Conservation (phyloP, 2,888 invertebrate genomes). For the Trachelus stipa region DNA sequence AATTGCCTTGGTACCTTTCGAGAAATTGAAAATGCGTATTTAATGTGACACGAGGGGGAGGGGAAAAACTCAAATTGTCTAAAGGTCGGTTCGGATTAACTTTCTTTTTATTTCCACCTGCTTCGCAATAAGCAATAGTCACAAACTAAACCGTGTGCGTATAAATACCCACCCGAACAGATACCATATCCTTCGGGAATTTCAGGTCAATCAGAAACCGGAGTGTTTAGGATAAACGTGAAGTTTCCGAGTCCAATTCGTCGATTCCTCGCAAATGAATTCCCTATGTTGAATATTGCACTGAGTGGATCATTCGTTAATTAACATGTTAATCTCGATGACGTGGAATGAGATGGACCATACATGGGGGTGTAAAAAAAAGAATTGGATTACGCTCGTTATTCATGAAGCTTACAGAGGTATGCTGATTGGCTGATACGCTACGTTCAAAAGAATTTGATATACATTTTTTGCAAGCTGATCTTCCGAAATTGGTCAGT, state of each 20-base stretch:
- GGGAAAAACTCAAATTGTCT: not conserved
- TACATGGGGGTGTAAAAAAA: not conserved
- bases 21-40: no score
- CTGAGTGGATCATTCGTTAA: not conserved
- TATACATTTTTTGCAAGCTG: not conserved
- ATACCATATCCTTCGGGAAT: no score
- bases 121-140: no score
- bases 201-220: no score
- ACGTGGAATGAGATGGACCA: not conserved
- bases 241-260: no score
- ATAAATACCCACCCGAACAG: no score
- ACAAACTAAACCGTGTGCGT: no score
- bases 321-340: not conserved
- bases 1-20: no score
- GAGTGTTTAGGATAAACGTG: no score
- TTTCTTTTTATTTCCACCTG: no score
- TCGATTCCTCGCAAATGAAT: no score
- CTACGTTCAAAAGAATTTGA: not conserved
- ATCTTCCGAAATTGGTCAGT: not conserved
- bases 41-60: not conserved
- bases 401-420: not conserved
- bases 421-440: not conserved
- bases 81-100: not conserved
- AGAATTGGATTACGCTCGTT: not conserved
- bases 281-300: no score